These are phyloP conservation scores for Penaeus monodon DNA, from an alignment of 2,888 invertebrate species.

Conservation along the genomic window DNA sequence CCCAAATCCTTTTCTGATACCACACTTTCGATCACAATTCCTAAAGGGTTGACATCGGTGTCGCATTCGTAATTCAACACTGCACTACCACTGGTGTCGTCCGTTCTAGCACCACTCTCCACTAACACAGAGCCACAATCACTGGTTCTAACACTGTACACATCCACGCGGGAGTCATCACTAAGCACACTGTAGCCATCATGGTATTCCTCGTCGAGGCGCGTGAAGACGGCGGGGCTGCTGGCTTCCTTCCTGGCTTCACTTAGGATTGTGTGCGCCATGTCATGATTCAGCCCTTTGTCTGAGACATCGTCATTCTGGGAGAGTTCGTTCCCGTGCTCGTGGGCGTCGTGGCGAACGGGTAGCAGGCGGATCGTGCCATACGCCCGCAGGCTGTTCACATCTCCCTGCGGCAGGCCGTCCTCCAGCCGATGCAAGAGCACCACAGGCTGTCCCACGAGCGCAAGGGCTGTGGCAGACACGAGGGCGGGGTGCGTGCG, in stretches of 20 bases:
- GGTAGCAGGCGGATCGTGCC: slow-evolving; percentile 54
- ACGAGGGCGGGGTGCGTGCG: slow-evolving; percentile 21
- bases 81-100: neutral
- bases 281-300: slow-evolving; percentile 15
- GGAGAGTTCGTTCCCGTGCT: neutral
- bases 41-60: neutral
- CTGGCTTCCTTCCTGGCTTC: neutral
- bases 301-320: slow-evolving; percentile 8
- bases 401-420: slow-evolving; percentile 47
- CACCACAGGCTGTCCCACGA: slow-evolving; percentile 43
- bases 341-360: slow-evolving; percentile 17
- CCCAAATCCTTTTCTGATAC: neutral
- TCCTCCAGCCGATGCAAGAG: slow-evolving; percentile 51
- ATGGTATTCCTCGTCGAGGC: too few species aligned
- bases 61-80: neutral
- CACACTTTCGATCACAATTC: slow-evolving; percentile 6
- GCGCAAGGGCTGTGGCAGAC: slow-evolving; percentile 6
- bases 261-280: slow-evolving; percentile 25
- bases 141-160: too few species aligned
- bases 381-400: slow-evolving; percentile 46
- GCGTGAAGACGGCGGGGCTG: too few species aligned
- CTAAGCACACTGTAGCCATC: too few species aligned
- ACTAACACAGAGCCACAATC: too few species aligned
- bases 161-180: too few species aligned
- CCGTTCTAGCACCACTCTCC: too few species aligned